Evolutionary conservation across 2,888 invertebrate species (phyloP), one percentile per base, ranked within the genome.

Genomic region (Drosophila longiperda): DNA sequence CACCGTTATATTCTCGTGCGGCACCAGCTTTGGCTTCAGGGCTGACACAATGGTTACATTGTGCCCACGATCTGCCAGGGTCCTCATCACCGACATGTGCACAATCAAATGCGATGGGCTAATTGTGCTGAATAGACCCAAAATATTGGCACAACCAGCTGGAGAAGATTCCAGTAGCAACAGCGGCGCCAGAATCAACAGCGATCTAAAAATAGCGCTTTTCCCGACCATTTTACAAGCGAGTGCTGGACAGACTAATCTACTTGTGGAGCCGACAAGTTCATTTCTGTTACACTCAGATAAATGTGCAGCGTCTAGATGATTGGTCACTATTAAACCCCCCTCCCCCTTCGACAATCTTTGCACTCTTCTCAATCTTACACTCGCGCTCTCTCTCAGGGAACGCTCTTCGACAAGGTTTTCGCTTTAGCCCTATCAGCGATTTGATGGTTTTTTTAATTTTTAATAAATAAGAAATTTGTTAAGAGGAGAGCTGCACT

Each of bases 21-120:
- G 74, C 11, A 45, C 66, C 6, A 80, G 20, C 53, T 83, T 82
- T 1, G 87, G 86, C 3, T 77, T 63, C 12, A 83, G 26, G 3
- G 79, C 80, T 1, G 89, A 64, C 4, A 92, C 70, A 4, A 92
- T 75, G 0, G 92, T 92, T 1, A 92, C 82, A 26, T 92, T 80
- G 62, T 93, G 92, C 4, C 92, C 92, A 3, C 69, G 73, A 40
- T 91, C 82, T 0, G 91, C 90, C 34, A 93, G 66, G 0, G 85
- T 75, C 33, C 85, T 84, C 59, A 91, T 87, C 29, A 92, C 68
- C 1, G 90, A 81, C 64, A 82, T 86, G 38, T 91, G 91, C 36
- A 92, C 84, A 55, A 91, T 75, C 23, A 91, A 55, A 75, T 93
- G 92, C 0, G 92, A 92, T 8, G 90, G 90, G 6, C 90, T 87